Conservation (phyloP, 2,113 vertebrate genomes). For the Zosterops lateralis region DNA sequence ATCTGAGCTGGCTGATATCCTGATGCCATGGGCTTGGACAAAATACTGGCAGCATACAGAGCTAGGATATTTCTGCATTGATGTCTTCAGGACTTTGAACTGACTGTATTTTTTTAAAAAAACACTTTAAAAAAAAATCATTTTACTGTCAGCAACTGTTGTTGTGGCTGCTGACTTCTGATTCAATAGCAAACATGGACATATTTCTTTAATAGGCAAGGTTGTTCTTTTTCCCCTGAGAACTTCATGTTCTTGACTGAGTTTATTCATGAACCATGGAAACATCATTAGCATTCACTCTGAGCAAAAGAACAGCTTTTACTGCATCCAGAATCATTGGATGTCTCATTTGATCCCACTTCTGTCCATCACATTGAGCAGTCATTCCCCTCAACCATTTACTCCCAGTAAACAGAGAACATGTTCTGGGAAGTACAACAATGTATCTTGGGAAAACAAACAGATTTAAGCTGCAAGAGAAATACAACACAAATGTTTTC, state of each 20-base stretch:
- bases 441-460: constrained; percentile 24
- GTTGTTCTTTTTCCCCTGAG: neutral
- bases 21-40: neutral
- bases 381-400: neutral
- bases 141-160: neutral
- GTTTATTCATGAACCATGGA: constrained; percentile 8
- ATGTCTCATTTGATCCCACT: constrained; percentile 21
- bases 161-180: neutral
- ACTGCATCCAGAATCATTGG: constrained; percentile 7
- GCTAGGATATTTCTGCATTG: neutral
- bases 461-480: neutral
- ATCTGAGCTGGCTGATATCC: neutral
- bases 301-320: constrained; percentile 48
- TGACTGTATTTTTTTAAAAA: neutral
- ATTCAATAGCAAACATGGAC: neutral
- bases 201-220: neutral
- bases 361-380: constrained; percentile 22
- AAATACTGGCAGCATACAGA: neutral
- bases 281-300: constrained; percentile 54
- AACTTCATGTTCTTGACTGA: constrained; percentile 24
- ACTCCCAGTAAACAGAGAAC: constrained; percentile 26
- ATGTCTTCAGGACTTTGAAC: neutral
- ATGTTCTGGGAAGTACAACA: neutral
- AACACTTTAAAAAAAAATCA: neutral
- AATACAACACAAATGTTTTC: neutral